A percentile compares a stretch with the other conserved stretches of the same genome.
Conservation (phyloP, 1,140 invertebrate species). For the Portunus trituberculatus region DNA sequence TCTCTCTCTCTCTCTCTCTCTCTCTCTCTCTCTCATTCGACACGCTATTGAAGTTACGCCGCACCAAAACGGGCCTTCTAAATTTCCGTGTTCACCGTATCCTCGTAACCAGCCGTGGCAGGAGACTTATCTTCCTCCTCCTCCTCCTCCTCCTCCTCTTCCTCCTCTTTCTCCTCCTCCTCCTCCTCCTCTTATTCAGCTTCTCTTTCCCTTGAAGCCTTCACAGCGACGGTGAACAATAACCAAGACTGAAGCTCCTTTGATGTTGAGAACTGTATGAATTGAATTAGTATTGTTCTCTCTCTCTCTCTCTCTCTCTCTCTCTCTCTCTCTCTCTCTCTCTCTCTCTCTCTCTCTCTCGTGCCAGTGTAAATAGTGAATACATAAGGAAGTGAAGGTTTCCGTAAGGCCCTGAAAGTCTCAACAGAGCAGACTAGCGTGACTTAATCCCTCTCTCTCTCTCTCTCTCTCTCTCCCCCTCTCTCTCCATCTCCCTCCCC, state of each 20-base stretch:
- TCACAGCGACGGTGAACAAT: no score
- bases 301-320: no score
- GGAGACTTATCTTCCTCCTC: neutral
- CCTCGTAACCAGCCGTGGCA: neutral
- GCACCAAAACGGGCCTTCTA: no score
- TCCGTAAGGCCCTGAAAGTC: neutral
- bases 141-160: neutral
- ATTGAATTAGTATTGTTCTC: no score
- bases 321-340: slow-evolving; percentile 27
- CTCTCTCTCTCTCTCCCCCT: neutral
- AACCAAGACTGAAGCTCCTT: no score
- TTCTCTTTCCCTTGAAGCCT: no score
- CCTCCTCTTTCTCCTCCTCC: neutral
- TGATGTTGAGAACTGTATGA: no score
- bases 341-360: slow-evolving; percentile 9
- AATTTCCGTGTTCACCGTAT: no score
- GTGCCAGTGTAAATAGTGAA: neutral
- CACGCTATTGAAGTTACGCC: neutral
- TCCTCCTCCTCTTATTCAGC: no score
- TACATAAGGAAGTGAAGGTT: neutral
- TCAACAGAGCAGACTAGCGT: neutral
- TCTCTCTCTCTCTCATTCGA: neutral
- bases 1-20: slow-evolving; percentile 42
- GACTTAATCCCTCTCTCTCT: neutral
- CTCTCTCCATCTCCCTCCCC: neutral